A percentile compares a stretch with the other conserved stretches of the same genome.
phyloP scores from a whole-genome alignment of 2,113 vertebrate species.

The Tichodroma muraria region DNA sequence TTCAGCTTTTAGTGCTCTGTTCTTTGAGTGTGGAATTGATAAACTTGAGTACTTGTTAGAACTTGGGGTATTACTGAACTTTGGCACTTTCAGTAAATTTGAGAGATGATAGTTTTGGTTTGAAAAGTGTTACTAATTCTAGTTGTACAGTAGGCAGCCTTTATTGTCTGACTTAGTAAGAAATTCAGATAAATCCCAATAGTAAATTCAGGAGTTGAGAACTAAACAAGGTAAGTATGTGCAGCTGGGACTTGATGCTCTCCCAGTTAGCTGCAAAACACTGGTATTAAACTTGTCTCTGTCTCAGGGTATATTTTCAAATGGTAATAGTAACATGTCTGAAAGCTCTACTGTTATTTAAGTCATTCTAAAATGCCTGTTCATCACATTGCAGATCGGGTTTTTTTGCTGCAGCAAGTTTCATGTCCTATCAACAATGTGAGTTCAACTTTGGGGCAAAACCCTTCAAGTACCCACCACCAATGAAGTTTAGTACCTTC shows the following conservation, averaged over 20 bases:
- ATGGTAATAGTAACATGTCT: neutral
- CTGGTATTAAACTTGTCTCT: neutral
- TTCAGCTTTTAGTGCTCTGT: neutral
- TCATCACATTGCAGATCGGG: slow-evolving; percentile 80
- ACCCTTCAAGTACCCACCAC: slow-evolving; percentile 91
- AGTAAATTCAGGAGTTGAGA: neutral
- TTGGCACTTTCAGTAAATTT: neutral
- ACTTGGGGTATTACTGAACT: neutral
- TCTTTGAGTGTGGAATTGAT: neutral
- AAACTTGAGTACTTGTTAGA: neutral
- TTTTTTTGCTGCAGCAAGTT: slow-evolving; percentile 98
- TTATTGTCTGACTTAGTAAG: neutral
- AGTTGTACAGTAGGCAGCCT: neutral
- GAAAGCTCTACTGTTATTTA: neutral
- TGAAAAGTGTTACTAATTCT: neutral
- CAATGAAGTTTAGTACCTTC: slow-evolving; percentile 96
- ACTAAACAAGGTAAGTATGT: neutral
- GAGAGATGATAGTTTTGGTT: neutral
- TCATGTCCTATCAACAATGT: slow-evolving; percentile 99
- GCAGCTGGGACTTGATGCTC: neutral
- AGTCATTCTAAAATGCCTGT: neutral
- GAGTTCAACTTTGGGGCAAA: slow-evolving; percentile 99
- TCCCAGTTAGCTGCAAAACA: neutral
- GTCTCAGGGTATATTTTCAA: neutral
- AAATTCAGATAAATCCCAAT: neutral